A percentile compares a stretch with the other conserved stretches of the same genome.
These are phyloP conservation scores for Tubulanus polymorphus DNA, from an alignment of 2,888 invertebrate species.

Conservation along the genomic window DNA sequence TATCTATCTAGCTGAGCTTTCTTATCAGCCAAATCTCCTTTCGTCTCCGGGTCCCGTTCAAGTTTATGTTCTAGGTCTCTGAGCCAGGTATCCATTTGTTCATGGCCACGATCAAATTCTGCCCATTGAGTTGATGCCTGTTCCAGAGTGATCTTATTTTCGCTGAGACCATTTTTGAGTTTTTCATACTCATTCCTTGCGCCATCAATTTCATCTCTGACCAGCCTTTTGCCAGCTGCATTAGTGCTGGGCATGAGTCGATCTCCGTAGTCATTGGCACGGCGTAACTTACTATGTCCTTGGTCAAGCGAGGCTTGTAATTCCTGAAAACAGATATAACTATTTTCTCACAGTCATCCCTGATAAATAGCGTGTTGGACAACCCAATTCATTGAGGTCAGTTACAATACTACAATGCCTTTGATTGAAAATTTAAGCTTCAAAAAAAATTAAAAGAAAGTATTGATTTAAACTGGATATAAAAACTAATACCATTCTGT, in stretches of 20 bases:
- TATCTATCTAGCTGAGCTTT: constrained; percentile 84
- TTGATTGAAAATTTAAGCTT: no score
- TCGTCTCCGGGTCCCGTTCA: constrained; percentile 76
- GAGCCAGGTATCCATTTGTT: constrained; percentile 80
- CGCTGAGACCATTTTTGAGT: constrained; percentile 59
- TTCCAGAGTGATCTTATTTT: constrained; percentile 67
- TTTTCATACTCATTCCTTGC: constrained; percentile 87
- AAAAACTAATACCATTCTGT: no score
- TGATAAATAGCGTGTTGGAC: no score
- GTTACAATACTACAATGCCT: no score
- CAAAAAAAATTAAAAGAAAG: no score
- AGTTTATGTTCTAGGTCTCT: constrained; percentile 81
- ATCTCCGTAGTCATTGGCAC: constrained; percentile 81
- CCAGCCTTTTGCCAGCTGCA: constrained; percentile 79
- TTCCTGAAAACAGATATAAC: constrained; percentile 78
- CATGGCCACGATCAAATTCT: constrained; percentile 73
- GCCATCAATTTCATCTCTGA: constrained; percentile 86
- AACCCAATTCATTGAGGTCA: no score
- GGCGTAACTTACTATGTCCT: constrained; percentile 74
- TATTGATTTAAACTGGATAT: no score
- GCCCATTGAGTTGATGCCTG: constrained; percentile 74
- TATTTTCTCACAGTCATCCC: no score
- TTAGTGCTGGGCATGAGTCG: constrained; percentile 91
- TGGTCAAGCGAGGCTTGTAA: constrained; percentile 88
- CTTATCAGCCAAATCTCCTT: constrained; percentile 84